Conservation (phyloP, 2,113 vertebrate species). For the Macaca mulatta region DNA sequence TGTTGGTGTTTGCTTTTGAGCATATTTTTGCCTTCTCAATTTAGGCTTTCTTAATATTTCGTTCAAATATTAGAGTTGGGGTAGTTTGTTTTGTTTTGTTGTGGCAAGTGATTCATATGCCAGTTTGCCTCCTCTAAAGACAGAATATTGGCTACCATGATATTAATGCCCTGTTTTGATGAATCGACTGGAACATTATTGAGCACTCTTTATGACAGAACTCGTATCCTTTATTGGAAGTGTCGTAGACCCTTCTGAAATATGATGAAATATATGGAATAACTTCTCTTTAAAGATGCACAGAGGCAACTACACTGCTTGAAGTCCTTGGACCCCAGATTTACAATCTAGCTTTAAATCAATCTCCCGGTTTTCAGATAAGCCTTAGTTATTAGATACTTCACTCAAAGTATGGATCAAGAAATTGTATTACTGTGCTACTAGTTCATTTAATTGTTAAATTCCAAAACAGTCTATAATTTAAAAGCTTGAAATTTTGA, state of each 20-base stretch:
- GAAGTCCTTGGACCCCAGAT: background rate
- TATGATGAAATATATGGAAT: background rate
- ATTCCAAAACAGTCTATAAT: background rate
- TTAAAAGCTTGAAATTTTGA: background rate
- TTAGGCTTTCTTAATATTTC: background rate
- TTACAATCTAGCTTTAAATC: background rate
- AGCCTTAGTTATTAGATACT: background rate
- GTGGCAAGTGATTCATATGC: background rate
- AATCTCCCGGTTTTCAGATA: background rate
- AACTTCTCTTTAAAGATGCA: background rate
- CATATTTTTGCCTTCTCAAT: background rate
- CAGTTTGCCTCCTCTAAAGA: conserved; percentile 13
- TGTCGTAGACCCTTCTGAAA: background rate
- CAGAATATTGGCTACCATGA: background rate
- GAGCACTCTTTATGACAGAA: background rate
- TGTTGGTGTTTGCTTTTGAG: background rate
- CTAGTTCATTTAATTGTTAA: background rate
- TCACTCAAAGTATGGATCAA: background rate
- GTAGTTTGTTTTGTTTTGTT: background rate
- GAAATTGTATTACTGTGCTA: background rate
- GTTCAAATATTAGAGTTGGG: background rate
- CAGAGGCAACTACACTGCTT: background rate
- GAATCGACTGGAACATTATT: background rate
- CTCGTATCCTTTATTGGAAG: background rate
- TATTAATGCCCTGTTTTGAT: background rate